Base-by-base conservation (phyloP, 2,888 invertebrate genomes). In the Alentia gelatinosa region DNA sequence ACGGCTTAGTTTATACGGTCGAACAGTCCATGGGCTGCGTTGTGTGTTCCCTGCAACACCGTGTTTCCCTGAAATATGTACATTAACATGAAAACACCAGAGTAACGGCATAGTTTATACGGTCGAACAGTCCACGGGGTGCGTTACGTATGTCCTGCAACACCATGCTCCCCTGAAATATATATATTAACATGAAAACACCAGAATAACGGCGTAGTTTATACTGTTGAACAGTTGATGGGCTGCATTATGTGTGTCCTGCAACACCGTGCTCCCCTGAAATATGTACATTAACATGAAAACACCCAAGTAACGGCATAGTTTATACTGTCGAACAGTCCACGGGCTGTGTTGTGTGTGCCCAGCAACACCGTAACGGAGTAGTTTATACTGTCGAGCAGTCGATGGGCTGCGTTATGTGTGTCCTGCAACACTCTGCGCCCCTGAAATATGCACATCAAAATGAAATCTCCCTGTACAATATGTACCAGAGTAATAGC, bases 191-290 rank as follows among this genome's bases (percentile, higher is more conserved):
- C 9, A 56, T 56, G 19, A 56, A n/a, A n/a, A n/a, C n/a, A n/a
- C n/a, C n/a, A n/a, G n/a, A n/a, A n/a, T n/a, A n/a, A n/a, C n/a
- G 39, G 97, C 95, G 92, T 97, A 97, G 1, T 97, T 96, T 0
- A 97, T 97, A 83, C 97, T 97, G 94, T 97, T 97, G 42, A 97
- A 95, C 1, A 97, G 96, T 94, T 97, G 97, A 94, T 97, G 97
- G 0, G 97, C 97, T 26, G 97, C 97, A 96, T 96, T 97, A 95
- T 96, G 97, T 93, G 96, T 96, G 33, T 95, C 96, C 93, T 93
- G 96, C 40, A 95, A 93, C n/a, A 93, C 93, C 4, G 93, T 90
- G 74, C 93, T 94, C 33, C 94, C 94, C 95, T 95, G 92, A 23
- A 56, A 12, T 56, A 56, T 1, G n/a, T n/a, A n/a, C n/a, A 56